phyloP scores from a whole-genome alignment of 2,113 vertebrate genomes.

The Lampris incognitus region DNA sequence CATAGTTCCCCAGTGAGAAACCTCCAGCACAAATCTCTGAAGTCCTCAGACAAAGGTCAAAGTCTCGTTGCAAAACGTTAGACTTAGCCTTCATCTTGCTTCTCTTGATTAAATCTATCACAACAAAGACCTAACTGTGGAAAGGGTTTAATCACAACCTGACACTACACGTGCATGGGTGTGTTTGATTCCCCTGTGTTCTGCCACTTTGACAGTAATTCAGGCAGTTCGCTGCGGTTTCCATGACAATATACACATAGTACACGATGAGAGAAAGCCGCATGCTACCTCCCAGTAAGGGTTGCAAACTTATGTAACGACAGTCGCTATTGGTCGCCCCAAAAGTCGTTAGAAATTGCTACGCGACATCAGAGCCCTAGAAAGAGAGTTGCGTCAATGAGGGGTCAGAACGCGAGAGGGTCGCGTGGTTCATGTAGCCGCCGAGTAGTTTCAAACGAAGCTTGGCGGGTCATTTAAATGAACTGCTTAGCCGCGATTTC shows the following conservation, averaged over 20 bases:
- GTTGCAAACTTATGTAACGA: no score
- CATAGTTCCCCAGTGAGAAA: conserved; percentile 10
- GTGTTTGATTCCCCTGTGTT: conserved; percentile 22
- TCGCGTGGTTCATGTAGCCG: no score
- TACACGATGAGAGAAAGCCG: conserved; percentile 36
- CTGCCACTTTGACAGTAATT: conserved; percentile 44
- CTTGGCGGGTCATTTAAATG: no score
- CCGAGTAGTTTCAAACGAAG: no score
- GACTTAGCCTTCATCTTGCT: no score
- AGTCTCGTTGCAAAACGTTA: not conserved
- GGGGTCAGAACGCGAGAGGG: no score
- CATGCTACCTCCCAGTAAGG: conserved; percentile 7
- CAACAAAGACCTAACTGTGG: conserved; percentile 36
- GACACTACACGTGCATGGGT: conserved; percentile 17
- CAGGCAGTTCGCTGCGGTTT: conserved; percentile 58
- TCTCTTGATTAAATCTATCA: not conserved
- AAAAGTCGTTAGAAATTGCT: no score
- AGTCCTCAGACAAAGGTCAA: not conserved
- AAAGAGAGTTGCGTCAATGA: no score
- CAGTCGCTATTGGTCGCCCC: no score
- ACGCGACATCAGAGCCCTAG: no score
- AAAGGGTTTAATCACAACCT: conserved; percentile 5
- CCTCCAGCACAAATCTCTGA: not conserved
- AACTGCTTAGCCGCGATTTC: no score
- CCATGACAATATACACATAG: conserved; percentile 64